These are phyloP conservation scores for Tamias sibiricus DNA, from an alignment of 2,113 vertebrate species.

Conservation along the genomic window DNA sequence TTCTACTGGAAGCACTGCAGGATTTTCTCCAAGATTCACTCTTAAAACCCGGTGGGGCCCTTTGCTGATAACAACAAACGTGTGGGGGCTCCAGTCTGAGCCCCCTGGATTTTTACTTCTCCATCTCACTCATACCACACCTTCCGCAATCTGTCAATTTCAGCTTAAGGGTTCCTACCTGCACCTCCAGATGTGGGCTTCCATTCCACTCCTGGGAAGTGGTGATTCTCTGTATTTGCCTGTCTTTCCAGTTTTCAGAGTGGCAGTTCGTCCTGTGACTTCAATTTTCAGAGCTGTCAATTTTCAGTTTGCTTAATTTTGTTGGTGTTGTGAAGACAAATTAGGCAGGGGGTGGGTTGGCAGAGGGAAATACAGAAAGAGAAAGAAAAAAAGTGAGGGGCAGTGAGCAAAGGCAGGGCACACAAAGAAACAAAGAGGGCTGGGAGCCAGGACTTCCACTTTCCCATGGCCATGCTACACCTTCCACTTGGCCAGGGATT, in stretches of 20 bases:
- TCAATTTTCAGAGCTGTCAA: neutral
- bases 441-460: neutral
- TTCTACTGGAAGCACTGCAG: neutral
- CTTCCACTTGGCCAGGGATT: neutral
- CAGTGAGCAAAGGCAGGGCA: neutral
- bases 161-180: neutral
- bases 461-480: neutral
- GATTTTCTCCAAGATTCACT: neutral
- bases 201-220: neutral
- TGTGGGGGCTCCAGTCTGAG: neutral
- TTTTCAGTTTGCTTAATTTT: neutral
- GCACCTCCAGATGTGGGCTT: neutral
- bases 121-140: neutral
- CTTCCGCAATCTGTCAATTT: neutral
- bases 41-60: neutral
- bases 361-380: neutral
- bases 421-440: neutral
- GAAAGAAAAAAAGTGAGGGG: neutral
- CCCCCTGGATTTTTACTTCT: neutral
- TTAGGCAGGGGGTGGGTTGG: neutral
- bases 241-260: neutral
- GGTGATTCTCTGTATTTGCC: neutral
- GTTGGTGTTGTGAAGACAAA: neutral
- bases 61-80: neutral
- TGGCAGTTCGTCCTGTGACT: neutral